Base-by-base conservation (phyloP, 2,888 invertebrate genomes). In the Camponotus fellah region DNA sequence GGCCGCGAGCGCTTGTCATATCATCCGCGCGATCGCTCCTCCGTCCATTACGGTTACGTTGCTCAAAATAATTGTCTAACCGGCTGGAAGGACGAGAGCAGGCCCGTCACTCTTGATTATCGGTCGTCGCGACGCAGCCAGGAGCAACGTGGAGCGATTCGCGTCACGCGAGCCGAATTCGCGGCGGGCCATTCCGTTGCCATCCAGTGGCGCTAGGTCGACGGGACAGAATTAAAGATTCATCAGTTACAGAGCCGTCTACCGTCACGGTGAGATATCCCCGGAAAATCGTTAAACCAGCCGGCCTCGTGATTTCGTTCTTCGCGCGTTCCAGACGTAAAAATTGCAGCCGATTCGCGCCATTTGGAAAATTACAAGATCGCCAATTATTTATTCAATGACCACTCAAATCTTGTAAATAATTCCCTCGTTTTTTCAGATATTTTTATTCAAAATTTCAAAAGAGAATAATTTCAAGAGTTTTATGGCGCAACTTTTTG, bases 151-250 rank as follows among this genome's bases (percentile, higher is more conserved):
- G 26, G 26, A 26, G 26, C 43, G 53, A 84, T 86, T 69, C 79
- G 75, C 58, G 87, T 46, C 66, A 65, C 56, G 34, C 34, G 43
- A 62, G 43, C 60, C 21, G 76, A 76, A 82, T 86, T 77, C 81
- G 46, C 72, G 53, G 53, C 56, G 62, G 62, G 72, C 17, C 71
- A 26, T n/a, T 14, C 26, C 72, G 46, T 58, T 21, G 43, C 46
- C 46, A 60, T 62, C 60, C 80, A n/a, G 26, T 64, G 40, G 65
- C 76, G 43, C 64, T 12, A 64, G 89, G 66, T 87, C 88, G 89
- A 87, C 87, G 86, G 62, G 32, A 53, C 56, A 71, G 79, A 77
- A 89, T 89, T 89, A 89, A 89, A 89, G 85, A 89, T 89, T 89
- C 88, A 88, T 76, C 69, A 84, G 68, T 68, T 88, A 69, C 82